Percentiles rank a stretch among this genome's conserved stretches.
Evolutionary conservation across 64 coral and sea anemone species (phyloP).

Genomic region (Montipora sp.): DNA sequence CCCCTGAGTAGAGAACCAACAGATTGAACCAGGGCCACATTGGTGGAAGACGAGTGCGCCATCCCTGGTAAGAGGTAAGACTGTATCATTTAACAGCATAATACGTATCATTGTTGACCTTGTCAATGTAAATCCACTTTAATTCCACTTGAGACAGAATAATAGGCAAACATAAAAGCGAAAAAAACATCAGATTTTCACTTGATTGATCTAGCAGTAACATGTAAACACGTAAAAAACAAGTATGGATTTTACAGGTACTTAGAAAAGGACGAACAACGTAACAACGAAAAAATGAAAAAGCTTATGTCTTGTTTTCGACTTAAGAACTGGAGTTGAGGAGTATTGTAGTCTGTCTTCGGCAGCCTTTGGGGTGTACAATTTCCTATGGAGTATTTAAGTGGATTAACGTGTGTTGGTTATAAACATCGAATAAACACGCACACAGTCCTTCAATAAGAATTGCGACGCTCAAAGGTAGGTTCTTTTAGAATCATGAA

Average conservation of each 20-base stretch:
- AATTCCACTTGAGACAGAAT: slow-evolving; percentile 14
- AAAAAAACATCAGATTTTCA: neutral
- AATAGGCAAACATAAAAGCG: neutral
- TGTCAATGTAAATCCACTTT: neutral
- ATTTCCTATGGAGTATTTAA: neutral
- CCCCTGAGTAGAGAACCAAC: no score
- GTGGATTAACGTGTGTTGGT: neutral
- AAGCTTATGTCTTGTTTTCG: neutral
- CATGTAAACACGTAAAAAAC: no score
- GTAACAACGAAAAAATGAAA: neutral
- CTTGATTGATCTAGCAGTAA: neutral
- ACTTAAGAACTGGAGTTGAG: neutral
- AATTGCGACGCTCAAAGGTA: neutral
- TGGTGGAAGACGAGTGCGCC: no score
- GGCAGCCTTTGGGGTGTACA: neutral
- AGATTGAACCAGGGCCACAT: no score
- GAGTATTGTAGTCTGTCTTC: neutral
- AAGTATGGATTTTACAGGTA: neutral
- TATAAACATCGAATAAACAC: neutral
- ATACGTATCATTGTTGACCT: neutral
- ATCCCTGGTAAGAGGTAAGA: no score
- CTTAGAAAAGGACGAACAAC: neutral
- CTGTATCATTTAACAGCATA: no score
- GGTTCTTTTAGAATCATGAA: neutral
- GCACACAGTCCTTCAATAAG: neutral